A percentile compares a stretch with the other conserved stretches of the same genome.
Conservation (phyloP, 2,113 vertebrate genomes). For the Narcine bancroftii region DNA sequence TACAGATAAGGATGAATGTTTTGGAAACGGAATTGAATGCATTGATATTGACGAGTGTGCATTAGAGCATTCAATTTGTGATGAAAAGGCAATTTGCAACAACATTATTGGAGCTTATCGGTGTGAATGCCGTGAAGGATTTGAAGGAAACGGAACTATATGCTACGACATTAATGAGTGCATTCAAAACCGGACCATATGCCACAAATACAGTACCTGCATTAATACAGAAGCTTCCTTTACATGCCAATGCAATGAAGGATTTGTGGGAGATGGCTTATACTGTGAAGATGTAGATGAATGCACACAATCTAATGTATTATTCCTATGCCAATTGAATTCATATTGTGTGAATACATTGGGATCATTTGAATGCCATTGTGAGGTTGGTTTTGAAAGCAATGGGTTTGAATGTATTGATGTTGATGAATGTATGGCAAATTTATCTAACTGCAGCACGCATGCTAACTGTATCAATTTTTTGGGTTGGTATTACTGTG, state of each 20-base stretch:
- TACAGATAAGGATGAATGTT: slow-evolving; percentile 61
- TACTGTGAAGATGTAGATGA: slow-evolving; percentile 59
- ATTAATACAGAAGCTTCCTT: slow-evolving; percentile 55
- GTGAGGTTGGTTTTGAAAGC: slow-evolving; percentile 30
- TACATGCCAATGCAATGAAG: slow-evolving; percentile 51
- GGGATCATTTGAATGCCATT: slow-evolving; percentile 33
- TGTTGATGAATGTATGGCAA: slow-evolving; percentile 31
- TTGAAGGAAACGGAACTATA: slow-evolving; percentile 47
- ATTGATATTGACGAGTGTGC: neutral
- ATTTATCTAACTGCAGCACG: neutral
- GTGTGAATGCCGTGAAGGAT: slow-evolving; percentile 55
- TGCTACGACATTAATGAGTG: slow-evolving; percentile 66
- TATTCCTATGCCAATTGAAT: neutral
- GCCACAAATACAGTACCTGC: slow-evolving; percentile 57
- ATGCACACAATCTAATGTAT: slow-evolving; percentile 48
- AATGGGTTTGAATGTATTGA: slow-evolving; percentile 2
- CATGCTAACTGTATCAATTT: neutral
- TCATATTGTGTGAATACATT: slow-evolving; percentile 5
- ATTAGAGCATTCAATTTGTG: slow-evolving; percentile 48
- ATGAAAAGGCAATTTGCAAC: slow-evolving; percentile 51
- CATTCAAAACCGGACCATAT: slow-evolving; percentile 47
- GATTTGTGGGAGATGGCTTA: slow-evolving; percentile 51
- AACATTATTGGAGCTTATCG: slow-evolving; percentile 62
- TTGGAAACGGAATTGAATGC: slow-evolving; percentile 29
- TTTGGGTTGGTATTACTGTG: slow-evolving; percentile 5